Percentiles rank a stretch among this genome's conserved stretches.
These are phyloP conservation scores for Drosophila burlai DNA, from an alignment of 1,140 invertebrate genomes.

Conservation along the genomic window DNA sequence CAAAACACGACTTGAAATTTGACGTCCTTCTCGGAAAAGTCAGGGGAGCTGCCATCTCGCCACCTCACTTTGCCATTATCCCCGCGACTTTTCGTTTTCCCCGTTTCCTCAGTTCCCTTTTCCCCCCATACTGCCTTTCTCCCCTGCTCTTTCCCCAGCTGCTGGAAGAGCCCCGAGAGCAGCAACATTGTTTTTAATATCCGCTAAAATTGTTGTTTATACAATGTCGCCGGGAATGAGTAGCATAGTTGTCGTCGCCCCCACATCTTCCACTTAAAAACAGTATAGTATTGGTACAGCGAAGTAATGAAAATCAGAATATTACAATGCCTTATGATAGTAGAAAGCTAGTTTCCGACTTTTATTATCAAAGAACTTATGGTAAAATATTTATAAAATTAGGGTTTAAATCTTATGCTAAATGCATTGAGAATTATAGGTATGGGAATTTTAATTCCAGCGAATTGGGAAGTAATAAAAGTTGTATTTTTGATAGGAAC, in stretches of 20 bases:
- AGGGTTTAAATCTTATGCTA: no score
- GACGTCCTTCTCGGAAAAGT: constrained; percentile 44
- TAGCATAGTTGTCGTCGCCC: constrained; percentile 49
- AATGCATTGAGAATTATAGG: no score
- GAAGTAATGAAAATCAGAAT: not conserved
- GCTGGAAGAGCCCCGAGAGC: constrained; percentile 44
- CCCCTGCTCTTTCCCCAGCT: not conserved
- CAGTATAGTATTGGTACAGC: not conserved
- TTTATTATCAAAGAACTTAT: no score
- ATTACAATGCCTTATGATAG: no score
- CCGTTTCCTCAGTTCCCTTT: not conserved
- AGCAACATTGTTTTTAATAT: constrained; percentile 83
- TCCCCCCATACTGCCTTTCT: not conserved
- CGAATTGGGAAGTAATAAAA: no score
- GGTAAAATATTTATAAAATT: no score
- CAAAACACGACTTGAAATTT: constrained; percentile 79
- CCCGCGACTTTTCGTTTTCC: not conserved
- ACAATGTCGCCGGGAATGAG: constrained; percentile 75
- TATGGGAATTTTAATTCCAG: no score
- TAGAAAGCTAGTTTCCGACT: no score
- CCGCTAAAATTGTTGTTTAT: constrained; percentile 83
- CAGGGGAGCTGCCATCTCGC: constrained; percentile 12
- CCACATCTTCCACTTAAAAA: constrained; percentile 8
- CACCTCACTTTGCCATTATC: constrained; percentile 8
- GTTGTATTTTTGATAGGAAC: not conserved